Evolutionary conservation across 2,113 vertebrate genomes (phyloP), one percentile per base, ranked within the genome.

Genomic region (Antennarius striatus): DNA sequence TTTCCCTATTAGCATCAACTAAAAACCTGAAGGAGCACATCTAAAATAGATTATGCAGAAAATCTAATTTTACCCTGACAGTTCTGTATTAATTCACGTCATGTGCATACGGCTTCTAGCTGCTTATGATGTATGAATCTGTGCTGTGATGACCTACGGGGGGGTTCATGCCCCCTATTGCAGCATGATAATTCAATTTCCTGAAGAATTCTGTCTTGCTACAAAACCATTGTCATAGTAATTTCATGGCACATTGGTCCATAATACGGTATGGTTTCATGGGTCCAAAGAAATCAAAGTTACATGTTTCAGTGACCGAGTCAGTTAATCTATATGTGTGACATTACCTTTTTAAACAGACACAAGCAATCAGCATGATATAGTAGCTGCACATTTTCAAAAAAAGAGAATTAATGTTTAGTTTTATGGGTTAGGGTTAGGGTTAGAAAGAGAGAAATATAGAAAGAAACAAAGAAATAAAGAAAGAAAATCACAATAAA

Each of bases 181-280:
- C 62, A 71, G 15, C 48, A 63, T 40, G 70, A 56, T 30, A 14
- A 59, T 11, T 4, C 46, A n/a, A 56, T 77, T 30, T 71, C 52
- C 52, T 61, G 54, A 63, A 32, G 65, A 60, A 57, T 39, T 66
- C n/a, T 56, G 16, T 58, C 50, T 59, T 56, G 17, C 30, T 40
- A 56, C 73, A 61, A 13, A 46, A 56, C 22, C 52, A 58, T 54
- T 49, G 59, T 75, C 66, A 22, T 40, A 75, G 66, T 71, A 78
- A 82, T 83, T 85, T 85, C 75, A 86, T 79, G 71, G 74, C 68
- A 86, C 80, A 73, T 40, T 80, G 81, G 68, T 45, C 43, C 48
- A 67, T 43, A 51, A 59, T 75, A 73, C 60, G 15, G 40, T 30
- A 48, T 60, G 45, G 9, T 30, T 58, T 69, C 10, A n/a, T 22